A percentile compares a stretch with the other conserved stretches of the same genome.
phyloP scores from a whole-genome alignment of 2,113 vertebrate genomes.

The Pipra filicauda region DNA sequence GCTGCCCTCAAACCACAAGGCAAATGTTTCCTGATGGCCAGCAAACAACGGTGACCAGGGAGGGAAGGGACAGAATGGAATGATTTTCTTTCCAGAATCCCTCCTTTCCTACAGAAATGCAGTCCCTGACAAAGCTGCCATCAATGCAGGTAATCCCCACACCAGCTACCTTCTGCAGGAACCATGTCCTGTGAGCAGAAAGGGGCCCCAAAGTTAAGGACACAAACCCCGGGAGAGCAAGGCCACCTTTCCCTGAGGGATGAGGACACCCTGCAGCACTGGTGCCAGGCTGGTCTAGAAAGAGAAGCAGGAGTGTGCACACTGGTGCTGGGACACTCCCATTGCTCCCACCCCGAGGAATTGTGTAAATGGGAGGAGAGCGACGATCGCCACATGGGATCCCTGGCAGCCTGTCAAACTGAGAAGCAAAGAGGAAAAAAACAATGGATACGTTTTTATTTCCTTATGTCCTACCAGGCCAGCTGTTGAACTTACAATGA shows the following conservation, averaged over 20 bases:
- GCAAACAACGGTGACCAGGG: background rate
- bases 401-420: slow-evolving; percentile 15
- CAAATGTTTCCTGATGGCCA: background rate
- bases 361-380: background rate
- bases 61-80: background rate
- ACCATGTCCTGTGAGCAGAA: fast-evolving
- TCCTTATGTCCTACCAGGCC: background rate
- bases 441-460: background rate
- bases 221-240: background rate
- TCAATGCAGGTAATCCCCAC: background rate
- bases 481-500: background rate
- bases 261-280: background rate
- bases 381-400: background rate
- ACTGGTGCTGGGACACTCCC: background rate
- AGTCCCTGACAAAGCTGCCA: background rate
- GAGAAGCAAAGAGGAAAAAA: background rate
- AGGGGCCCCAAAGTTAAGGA: background rate
- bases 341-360: background rate
- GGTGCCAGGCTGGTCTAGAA: background rate
- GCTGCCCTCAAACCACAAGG: background rate
- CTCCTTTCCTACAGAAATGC: background rate
- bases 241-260: background rate
- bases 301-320: background rate
- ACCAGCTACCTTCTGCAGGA: background rate
- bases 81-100: background rate